Evolutionary conservation across 2,797 vertebrate genomes (phyloP).

Genomic region (Acridotheres tristis): DNA sequence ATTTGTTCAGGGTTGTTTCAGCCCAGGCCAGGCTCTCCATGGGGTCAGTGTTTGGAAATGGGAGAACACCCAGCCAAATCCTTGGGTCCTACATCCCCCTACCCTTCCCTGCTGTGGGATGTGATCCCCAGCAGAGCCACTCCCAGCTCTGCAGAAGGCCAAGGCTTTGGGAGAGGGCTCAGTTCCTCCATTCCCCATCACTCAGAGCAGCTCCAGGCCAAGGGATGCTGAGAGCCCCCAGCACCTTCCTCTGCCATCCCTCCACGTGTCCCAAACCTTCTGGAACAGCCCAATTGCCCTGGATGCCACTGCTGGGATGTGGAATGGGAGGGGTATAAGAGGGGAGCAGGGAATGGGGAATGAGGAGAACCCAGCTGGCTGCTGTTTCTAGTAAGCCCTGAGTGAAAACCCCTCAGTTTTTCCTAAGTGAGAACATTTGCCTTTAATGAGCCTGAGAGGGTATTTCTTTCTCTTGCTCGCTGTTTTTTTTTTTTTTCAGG

Average conservation of each 20-base stretch:
- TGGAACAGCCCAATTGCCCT: rapidly evolving
- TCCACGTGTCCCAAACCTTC: rapidly evolving
- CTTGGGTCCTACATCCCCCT: neutral
- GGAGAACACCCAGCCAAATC: neutral
- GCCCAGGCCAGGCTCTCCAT: neutral
- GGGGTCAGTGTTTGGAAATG: neutral
- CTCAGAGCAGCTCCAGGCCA: neutral
- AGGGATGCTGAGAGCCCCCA: neutral
- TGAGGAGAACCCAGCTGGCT: neutral
- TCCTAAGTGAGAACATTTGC: slow-evolving; percentile 32
- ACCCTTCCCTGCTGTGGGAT: neutral
- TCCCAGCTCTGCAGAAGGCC: neutral
- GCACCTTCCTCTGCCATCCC: neutral
- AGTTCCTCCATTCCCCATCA: neutral
- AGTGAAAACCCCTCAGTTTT: neutral
- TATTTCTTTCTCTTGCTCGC: rapidly evolving
- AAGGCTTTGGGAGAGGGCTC: neutral
- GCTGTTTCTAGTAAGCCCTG: neutral
- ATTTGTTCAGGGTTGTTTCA: neutral
- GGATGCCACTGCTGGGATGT: rapidly evolving
- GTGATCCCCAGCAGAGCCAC: rapidly evolving
- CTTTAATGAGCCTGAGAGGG: slow-evolving; percentile 27
- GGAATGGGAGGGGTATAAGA: neutral
- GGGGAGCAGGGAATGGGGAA: neutral
- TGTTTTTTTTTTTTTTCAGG: neutral